Percentiles rank a stretch among this genome's conserved stretches.
Evolutionary conservation across 2,797 vertebrate genomes (phyloP).

Genomic region (Presbytis comata): DNA sequence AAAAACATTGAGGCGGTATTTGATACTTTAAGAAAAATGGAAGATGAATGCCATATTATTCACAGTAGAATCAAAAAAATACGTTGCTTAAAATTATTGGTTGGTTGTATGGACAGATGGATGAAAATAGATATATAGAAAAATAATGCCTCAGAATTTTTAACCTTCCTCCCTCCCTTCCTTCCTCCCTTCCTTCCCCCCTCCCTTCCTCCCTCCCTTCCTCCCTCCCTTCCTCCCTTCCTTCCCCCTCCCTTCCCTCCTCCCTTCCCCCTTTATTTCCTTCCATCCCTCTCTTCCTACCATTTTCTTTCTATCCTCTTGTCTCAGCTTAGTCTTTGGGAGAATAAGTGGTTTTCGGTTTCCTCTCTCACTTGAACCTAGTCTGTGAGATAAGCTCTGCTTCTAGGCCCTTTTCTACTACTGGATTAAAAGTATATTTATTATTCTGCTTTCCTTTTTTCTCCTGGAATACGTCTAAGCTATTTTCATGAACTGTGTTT

Average conservation of each 20-base stretch:
- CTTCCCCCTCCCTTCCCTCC: rapidly evolving
- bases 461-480: not conserved
- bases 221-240: no score
- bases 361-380: not conserved
- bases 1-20: constrained; percentile 40
- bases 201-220: rapidly evolving
- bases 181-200: not conserved
- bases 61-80: constrained; percentile 3
- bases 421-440: constrained; percentile 17
- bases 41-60: not conserved
- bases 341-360: constrained; percentile 40
- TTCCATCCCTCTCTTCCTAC: not conserved
- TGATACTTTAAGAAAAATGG: constrained; percentile 19
- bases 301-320: not conserved
- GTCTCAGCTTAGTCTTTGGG: not conserved
- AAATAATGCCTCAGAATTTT: constrained; percentile 19
- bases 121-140: constrained; percentile 10
- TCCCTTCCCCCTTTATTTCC: no score
- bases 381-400: not conserved
- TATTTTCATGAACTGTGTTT: constrained; percentile 25
- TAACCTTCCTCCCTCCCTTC: not conserved
- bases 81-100: constrained; percentile 32
- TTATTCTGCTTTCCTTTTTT: constrained; percentile 28
- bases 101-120: not conserved
- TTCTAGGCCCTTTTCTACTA: not conserved